Percentiles rank a stretch among this genome's conserved stretches.
These are phyloP conservation scores for Anastrepha obliqua DNA, from an alignment of 1,140 invertebrate species.

Conservation along the genomic window DNA sequence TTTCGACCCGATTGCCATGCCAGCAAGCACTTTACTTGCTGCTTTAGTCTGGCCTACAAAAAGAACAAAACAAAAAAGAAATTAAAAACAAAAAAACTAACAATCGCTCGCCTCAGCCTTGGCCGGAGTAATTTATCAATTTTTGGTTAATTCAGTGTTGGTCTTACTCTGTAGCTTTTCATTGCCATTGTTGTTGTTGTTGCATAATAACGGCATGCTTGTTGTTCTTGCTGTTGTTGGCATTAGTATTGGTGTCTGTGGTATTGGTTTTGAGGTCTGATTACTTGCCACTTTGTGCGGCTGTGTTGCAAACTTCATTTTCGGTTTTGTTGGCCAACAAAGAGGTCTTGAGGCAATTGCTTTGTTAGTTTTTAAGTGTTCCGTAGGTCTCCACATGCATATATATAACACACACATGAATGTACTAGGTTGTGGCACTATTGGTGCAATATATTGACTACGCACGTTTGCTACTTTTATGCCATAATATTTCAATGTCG, in stretches of 20 bases:
- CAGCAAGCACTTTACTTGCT: constrained; percentile 9
- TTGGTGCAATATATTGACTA: neutral
- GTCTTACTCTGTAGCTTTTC: neutral
- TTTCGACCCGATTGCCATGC: no score
- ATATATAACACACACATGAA: neutral
- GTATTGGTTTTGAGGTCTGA: constrained; percentile 52
- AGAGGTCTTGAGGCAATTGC: constrained; percentile 30
- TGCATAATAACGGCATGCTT: neutral
- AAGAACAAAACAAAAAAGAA: neutral
- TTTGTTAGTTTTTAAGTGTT: constrained; percentile 16
- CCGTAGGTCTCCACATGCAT: neutral
- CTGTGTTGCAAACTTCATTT: constrained; percentile 50
- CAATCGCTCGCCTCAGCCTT: constrained; percentile 5
- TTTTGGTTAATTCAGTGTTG: constrained; percentile 45
- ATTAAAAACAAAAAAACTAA: neutral
- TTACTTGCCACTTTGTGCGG: constrained; percentile 46
- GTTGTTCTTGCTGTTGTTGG: constrained; percentile 41
- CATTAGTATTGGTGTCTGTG: constrained; percentile 53
- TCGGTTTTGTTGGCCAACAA: constrained; percentile 43
- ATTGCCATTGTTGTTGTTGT: neutral
- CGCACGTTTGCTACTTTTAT: neutral
- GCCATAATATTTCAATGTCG: neutral
- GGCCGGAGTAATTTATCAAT: constrained; percentile 33
- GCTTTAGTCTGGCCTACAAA: neutral
- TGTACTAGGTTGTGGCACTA: neutral